Base-by-base conservation (phyloP, 2,113 vertebrate genomes). In the Xyliphius kryptos region DNA sequence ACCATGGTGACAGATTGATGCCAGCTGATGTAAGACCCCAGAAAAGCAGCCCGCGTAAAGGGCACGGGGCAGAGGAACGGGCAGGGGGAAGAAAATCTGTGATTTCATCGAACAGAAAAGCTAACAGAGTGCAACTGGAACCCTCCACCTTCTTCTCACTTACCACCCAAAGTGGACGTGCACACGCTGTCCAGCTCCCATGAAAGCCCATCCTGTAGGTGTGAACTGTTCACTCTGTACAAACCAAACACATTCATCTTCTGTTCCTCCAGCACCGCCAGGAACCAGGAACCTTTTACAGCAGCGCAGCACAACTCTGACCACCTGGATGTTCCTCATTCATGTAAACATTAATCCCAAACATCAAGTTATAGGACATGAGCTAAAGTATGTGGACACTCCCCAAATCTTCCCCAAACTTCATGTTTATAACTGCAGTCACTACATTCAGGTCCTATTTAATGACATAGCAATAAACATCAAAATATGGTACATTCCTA, bases 101-200 rank as follows among this genome's bases (percentile, higher is more conserved):
- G 52, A 66, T 72, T 67, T 26, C 17, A 73, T 63, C 70, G 68
- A 60, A 54, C 48, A 74, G 80, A 79, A 86, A 86, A 83, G 81
- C 83, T 80, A 86, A 86, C 52, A 85, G 81, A 80, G 77, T 86
- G 81, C 63, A 85, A 84, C 75, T 66, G 22, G 81, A 86, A 59
- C 71, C 77, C 58, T 63, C 47, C 63, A 70, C 78, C 77, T 67
- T 59, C 47, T 3, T 32, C 26, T 32, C 26, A 54, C 61, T 74
- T 68, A 72, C 73, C 82, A 80, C 75, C 79, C 77, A 83, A 83
- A 84, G 79, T 80, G 81, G 53, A 48, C 26, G 40, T 11, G 51
- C 49, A 40, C 50, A 55, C 60, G 19, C 44, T 40, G 37, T 36
- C 38, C 47, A 71, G 61, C 62, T 62, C 62, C 55, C 46, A 56